Base-by-base conservation (phyloP, 37 sponge, comb jelly and placozoan species). In the Dysidea cf. avara region DNA sequence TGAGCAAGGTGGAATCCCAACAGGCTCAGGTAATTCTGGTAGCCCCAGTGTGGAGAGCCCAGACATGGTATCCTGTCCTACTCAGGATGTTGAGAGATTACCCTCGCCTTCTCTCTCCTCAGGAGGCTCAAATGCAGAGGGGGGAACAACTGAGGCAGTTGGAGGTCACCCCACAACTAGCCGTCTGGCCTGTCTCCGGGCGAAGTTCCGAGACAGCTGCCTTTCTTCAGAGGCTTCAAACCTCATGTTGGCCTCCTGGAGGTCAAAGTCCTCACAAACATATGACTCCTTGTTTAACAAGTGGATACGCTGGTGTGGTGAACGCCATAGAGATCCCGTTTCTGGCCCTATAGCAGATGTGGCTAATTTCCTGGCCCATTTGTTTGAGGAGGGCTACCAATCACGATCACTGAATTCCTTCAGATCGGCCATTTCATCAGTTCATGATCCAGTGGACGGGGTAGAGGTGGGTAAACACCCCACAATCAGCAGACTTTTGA, bases 271-370 rank as follows among this genome's bases (percentile, higher is more conserved):
- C 5, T 48, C 43, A 21, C 22, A 34, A 22, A 21, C 74, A 6
- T 72, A 72, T 47, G 24, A 48, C 7, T 36, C 60, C 3, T 43
- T 48, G 5, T 72, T 59, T 59, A 33, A 22, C 7, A 5, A 14
- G 9, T 72, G 74, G 74, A 17, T 16, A 25, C 20, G 74, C 61
- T 72, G 74, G 74, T 72, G 74, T 58, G 6, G 2, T 7, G 29
- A 11, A 37, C 16, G 61, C 26, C 33, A 9, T 6, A 35, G 7
- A 5, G 40, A 72, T 72, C 21, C 74, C 6, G 4, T 56, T 56
- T 53, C 72, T 26, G 60, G 49, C 24, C 9, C 60, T 72, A 12
- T 59, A 36, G 35, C 48, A 16, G 48, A n/a, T 3, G 26, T 58
- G 2, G 25, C 35, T 56, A 52, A 72, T 14, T 72, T 37, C 61